Evolutionary conservation across 2,888 invertebrate species (phyloP), one percentile per base, ranked within the genome.

Genomic region (Latrodectus hesperus): DNA sequence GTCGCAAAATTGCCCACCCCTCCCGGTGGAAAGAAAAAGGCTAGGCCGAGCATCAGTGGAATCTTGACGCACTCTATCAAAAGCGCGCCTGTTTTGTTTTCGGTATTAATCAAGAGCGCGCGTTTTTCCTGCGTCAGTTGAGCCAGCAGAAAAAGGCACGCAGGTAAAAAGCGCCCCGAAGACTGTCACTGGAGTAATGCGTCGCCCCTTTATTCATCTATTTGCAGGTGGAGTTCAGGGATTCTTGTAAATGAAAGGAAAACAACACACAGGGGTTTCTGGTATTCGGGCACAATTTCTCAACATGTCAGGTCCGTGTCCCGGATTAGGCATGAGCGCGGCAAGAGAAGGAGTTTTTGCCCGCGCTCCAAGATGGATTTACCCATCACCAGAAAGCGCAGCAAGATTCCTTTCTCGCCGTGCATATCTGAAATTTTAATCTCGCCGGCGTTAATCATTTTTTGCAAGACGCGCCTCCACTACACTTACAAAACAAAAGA

Each of bases 351-450:
- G 71, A 77, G 60, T 76, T 87, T 87, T 87, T 83, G 73, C 74
- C 78, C 70, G 51, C 64, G 38, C 73, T 53, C 49, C 52, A 82
- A 88, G 87, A 88, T 83, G 83, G 87, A 88, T 88, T 88, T 74
- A 83, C 87, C 74, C 83, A 88, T 88, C 87, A 83, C 71, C 75
- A 70, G 67, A 51, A 38, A 52, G 38, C 22, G 60, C 60, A 51
- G 68, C 22, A 38, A 73, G 74, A 76, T 83, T 70, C 82, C 65
- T 76, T n/a, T 60, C 71, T 86, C 73, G 14, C 16, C 53, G 77
- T 71, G 78, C 87, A 88, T 88, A 82, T 83, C 87, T 88, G 82
- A 88, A 88, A 88, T 88, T 88, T 88, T 88, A 88, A 88, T 88
- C 87, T 88, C 26, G 78, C 26, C 74, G 17, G 83, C 78, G 82